Evolutionary conservation across 2,797 vertebrate genomes (phyloP).

Genomic region (Rhinophrynus dorsalis): DNA sequence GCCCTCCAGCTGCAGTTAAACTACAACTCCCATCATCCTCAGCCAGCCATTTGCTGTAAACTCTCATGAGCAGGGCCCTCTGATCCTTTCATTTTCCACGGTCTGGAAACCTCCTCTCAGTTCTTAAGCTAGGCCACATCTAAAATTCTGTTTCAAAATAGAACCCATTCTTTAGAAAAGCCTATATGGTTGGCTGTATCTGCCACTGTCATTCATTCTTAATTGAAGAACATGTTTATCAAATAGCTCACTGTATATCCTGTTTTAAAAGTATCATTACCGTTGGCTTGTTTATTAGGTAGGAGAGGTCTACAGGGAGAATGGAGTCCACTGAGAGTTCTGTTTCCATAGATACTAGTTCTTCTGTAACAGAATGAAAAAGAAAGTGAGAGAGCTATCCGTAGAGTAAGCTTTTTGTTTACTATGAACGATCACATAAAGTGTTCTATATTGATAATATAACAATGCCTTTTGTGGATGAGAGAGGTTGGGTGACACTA

Average conservation of each 20-base stretch:
- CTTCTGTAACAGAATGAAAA: slow-evolving; percentile 69
- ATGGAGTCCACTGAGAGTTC: slow-evolving; percentile 62
- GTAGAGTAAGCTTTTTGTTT: slow-evolving; percentile 31
- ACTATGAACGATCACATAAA: slow-evolving; percentile 35
- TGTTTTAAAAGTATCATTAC: slow-evolving; percentile 43
- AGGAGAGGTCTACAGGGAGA: slow-evolving; percentile 45
- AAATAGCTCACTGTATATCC: neutral
- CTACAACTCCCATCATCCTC: no score
- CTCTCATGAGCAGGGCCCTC: no score
- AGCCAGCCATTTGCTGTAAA: no score
- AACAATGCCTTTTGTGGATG: slow-evolving; percentile 12
- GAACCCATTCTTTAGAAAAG: neutral
- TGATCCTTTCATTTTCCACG: no score
- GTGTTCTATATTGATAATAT: slow-evolving; percentile 29
- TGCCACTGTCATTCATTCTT: slow-evolving; percentile 10
- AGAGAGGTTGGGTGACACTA: neutral
- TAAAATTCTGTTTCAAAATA: neutral
- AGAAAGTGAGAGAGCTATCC: neutral
- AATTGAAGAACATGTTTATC: slow-evolving; percentile 44
- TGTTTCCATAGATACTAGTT: slow-evolving; percentile 75
- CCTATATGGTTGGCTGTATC: neutral
- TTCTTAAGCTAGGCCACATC: no score
- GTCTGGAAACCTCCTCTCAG: no score
- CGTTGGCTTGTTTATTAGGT: slow-evolving; percentile 53
- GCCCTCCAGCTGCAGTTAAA: no score